Evolutionary conservation across 2,888 invertebrate species (phyloP), one percentile per base, ranked within the genome.

Genomic region (Ormyrus thymus): DNA sequence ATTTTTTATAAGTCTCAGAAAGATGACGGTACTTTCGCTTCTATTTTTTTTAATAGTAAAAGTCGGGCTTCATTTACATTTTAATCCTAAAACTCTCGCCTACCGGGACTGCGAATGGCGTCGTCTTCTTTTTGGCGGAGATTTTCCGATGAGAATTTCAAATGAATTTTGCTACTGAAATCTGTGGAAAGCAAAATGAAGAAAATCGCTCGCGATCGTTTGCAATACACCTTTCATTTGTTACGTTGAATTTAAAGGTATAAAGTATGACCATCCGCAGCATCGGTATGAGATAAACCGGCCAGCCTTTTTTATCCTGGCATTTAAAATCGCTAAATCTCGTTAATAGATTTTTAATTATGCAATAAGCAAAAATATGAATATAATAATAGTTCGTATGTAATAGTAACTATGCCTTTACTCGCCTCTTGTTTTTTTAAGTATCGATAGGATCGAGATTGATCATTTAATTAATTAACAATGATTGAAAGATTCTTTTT

Each of bases 341-440:
- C 83, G 82, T 86, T 80, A 86, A 86, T 88, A 87, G 86, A 87
- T 87, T 85, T 84, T 87, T 87, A 88, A 89, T 85, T 87, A 87
- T 85, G 85, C 86, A 86, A 86, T 89, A 89, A 89, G 89, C 89
- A 89, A 89, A 89, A 89, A 89, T 89, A 89, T 88, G 85, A 87
- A 89, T 89, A 87, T 88, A 86, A 87, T 89, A 88, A 87, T 88
- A 87, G 86, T 87, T 88, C 84, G 84, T 88, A 85, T 88, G 84
- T 84, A 82, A 81, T 83, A 84, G 76, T 80, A 80, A 80, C 76
- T 77, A 80, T 80, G 73, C 70, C 84, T 84, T 81, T 87, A 86
- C 85, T 87, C 85, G 83, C 81, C 83, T 86, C 84, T 64, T 82
- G 82, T 85, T 53, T 76, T 70, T 77, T 86, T 85, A 87, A 87